Evolutionary conservation across 2,797 vertebrate species (phyloP).

Genomic region (Crocodylus rhombifer): DNA sequence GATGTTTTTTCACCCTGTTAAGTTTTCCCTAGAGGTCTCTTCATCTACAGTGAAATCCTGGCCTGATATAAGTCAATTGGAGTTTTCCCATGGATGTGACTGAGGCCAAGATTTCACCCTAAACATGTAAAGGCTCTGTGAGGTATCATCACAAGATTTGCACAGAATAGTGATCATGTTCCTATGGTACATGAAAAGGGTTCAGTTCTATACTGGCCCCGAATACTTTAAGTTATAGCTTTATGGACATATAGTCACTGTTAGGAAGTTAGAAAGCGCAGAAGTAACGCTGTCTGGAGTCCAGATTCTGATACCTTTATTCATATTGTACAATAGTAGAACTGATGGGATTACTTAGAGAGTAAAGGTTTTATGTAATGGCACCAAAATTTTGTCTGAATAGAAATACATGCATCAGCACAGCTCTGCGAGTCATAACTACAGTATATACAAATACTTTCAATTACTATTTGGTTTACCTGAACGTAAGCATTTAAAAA

Average conservation of each 20-base stretch:
- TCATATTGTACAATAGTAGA: neutral
- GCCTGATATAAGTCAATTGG: neutral
- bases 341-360: neutral
- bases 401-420: neutral
- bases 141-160: neutral
- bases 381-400: neutral
- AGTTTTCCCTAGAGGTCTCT: neutral
- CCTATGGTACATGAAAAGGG: neutral
- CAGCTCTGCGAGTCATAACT: neutral
- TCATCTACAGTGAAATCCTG: neutral
- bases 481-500: neutral
- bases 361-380: neutral
- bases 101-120: neutral
- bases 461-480: neutral
- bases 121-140: neutral
- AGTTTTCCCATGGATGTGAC: neutral
- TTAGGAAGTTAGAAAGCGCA: neutral
- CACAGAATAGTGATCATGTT: neutral
- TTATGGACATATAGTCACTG: neutral
- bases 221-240: neutral
- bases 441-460: constrained; percentile 22
- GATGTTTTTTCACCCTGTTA: neutral
- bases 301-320: neutral
- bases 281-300: neutral
- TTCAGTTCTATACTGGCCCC: neutral